Percentiles rank a stretch among this genome's conserved stretches.
phyloP scores from a whole-genome alignment of 2,113 vertebrate genomes.

The Eptesicus fuscus region DNA sequence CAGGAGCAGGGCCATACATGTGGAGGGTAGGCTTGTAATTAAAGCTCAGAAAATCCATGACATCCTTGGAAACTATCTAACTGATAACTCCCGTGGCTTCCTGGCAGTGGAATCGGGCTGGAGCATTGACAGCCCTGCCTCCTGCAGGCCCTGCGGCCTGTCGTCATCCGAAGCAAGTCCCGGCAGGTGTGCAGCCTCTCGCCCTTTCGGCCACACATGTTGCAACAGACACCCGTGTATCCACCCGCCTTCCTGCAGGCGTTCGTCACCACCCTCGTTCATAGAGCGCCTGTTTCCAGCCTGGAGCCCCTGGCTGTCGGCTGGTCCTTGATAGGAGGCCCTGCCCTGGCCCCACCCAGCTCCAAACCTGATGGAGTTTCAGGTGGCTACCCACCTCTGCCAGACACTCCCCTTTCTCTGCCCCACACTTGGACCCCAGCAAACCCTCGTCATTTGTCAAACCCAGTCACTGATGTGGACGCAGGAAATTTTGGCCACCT shows the following conservation, averaged over 20 bases:
- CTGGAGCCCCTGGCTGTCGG: background rate
- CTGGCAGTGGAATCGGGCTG: background rate
- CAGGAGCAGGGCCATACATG: no score
- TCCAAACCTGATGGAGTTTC: background rate
- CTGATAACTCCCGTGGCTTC: background rate
- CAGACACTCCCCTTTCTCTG: background rate
- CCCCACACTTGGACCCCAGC: background rate
- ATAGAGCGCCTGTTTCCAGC: background rate
- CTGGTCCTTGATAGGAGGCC: background rate
- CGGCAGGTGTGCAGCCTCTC: background rate
- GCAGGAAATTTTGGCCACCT: background rate
- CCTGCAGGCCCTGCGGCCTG: background rate
- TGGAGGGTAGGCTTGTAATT: constrained; percentile 23
- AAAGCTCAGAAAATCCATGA: constrained; percentile 52
- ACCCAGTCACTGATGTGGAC: background rate
- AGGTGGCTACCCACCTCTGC: background rate
- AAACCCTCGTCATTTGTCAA: background rate
- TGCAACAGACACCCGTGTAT: background rate
- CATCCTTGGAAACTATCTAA: constrained; percentile 27
- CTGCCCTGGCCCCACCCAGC: background rate
- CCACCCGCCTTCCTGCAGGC: background rate
- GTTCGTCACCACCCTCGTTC: background rate
- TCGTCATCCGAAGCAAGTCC: background rate
- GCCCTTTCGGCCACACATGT: background rate
- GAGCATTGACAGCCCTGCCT: background rate